Percentiles rank a stretch among this genome's conserved stretches.
Evolutionary conservation across 2,888 invertebrate species (phyloP).

Genomic region (Cerceris ruficornis): DNA sequence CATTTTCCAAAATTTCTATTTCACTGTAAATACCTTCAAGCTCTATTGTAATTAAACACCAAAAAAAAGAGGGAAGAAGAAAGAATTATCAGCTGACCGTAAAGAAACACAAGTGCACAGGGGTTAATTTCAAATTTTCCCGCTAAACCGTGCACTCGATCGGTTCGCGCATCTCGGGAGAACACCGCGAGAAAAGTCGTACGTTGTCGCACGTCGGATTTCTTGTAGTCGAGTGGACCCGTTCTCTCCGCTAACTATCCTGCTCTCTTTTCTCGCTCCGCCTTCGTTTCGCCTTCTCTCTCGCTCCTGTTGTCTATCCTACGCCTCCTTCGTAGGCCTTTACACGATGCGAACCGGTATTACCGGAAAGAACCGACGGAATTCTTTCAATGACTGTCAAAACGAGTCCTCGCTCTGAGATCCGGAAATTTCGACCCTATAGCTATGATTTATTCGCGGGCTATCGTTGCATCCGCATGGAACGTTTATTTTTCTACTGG

Average conservation of each 20-base stretch:
- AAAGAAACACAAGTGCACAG: conserved; percentile 10
- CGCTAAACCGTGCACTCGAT: conserved; percentile 13
- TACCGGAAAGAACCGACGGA: conserved; percentile 58
- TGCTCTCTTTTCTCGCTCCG: conserved; percentile 25
- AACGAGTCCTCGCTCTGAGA: conserved; percentile 36
- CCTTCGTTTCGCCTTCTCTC: conserved; percentile 3
- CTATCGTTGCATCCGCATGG: too few relatives aligned
- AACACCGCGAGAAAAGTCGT: conserved; percentile 24
- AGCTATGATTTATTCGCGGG: too few relatives aligned
- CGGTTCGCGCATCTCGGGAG: conserved; percentile 34
- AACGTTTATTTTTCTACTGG: too few relatives aligned
- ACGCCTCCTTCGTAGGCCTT: conserved; percentile 46
- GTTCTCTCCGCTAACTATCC: conserved; percentile 25
- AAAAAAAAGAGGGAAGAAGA: not conserved
- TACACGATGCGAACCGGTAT: conserved; percentile 59
- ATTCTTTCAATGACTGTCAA: conserved; percentile 58
- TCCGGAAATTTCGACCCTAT: conserved; percentile 26
- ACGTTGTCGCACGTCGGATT: conserved; percentile 48
- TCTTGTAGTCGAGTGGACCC: conserved; percentile 49
- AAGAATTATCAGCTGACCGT: not conserved
- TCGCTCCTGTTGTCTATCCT: conserved; percentile 34
- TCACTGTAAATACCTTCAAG: too few relatives aligned
- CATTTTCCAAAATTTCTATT: too few relatives aligned
- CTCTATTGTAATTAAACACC: too few relatives aligned
- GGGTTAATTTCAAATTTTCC: conserved; percentile 31